These are phyloP conservation scores for Turritopsis rubra DNA, from an alignment of 30 jellyfish, hydroid and myxozoan species.

Conservation along the genomic window DNA sequence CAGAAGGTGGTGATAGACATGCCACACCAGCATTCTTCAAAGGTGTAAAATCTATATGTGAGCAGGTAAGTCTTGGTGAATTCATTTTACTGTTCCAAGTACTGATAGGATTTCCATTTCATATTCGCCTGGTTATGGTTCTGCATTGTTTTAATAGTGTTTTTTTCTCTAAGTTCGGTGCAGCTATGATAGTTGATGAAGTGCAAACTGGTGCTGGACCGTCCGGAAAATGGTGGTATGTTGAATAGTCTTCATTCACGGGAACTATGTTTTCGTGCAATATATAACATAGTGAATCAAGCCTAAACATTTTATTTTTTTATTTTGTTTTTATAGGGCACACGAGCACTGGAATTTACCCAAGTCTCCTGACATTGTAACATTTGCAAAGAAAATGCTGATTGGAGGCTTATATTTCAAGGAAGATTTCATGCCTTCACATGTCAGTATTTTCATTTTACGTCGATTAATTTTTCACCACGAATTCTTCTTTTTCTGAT, in stretches of 20 bases:
- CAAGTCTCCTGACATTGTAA: slow-evolving; percentile 66
- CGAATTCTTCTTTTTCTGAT: too few relatives aligned
- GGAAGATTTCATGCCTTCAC: slow-evolving; percentile 54
- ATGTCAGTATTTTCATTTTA: slow-evolving; percentile 32
- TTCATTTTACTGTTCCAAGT: neutral
- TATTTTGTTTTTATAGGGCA: slow-evolving; percentile 27
- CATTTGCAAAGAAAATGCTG: slow-evolving; percentile 69
- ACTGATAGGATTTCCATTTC: too few relatives aligned
- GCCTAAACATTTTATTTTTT: neutral
- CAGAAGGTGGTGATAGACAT: slow-evolving; percentile 72
- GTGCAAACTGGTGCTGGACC: slow-evolving; percentile 42
- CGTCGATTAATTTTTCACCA: too few relatives aligned
- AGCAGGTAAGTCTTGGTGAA: slow-evolving; percentile 4
- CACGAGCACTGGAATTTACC: slow-evolving; percentile 57
- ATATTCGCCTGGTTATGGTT: too few relatives aligned
- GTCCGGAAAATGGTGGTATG: slow-evolving; percentile 30
- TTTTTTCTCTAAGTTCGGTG: slow-evolving; percentile 16
- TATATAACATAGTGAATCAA: neutral
- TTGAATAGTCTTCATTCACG: neutral
- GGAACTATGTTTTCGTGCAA: too few relatives aligned
- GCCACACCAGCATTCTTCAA: slow-evolving; percentile 15
- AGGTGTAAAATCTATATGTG: slow-evolving; percentile 29
- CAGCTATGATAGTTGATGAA: slow-evolving; percentile 34
- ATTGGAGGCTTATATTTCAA: slow-evolving; percentile 62
- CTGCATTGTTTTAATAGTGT: neutral